Conservation (phyloP, 2,797 vertebrate genomes). For the Pyrrhura leucotis region DNA sequence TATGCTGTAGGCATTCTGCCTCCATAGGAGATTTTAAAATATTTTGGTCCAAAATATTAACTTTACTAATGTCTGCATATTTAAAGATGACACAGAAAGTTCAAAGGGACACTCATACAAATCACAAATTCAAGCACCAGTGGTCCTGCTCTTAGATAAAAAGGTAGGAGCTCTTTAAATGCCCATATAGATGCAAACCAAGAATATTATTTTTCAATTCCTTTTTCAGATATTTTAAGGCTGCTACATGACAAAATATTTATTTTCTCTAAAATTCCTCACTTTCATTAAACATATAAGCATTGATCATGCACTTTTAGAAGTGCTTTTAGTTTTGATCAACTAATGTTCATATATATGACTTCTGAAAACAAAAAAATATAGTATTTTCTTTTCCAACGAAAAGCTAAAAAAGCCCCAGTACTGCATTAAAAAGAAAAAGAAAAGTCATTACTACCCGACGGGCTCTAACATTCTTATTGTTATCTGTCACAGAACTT, state of each 20-base stretch:
- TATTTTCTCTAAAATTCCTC: not conserved
- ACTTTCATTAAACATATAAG: not conserved
- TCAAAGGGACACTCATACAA: accelerated
- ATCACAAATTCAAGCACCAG: not conserved
- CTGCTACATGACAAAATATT: not conserved
- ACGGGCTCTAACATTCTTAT: not conserved
- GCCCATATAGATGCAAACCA: not conserved
- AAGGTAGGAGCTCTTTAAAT: not conserved
- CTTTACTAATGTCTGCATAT: not conserved
- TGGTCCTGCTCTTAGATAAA: not conserved
- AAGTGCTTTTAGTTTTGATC: not conserved
- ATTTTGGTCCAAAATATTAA: slow-evolving; percentile 14
- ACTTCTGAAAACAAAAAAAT: not conserved
- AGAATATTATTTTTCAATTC: not conserved
- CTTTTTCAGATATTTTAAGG: not conserved
- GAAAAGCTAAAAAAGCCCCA: not conserved
- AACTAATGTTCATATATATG: not conserved
- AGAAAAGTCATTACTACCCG: not conserved
- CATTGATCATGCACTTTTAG: not conserved
- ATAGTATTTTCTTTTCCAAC: not conserved
- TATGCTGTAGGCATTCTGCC: not conserved
- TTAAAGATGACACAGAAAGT: not conserved
- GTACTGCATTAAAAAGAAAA: not conserved
- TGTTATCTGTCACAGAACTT: not conserved
- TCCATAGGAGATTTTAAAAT: not conserved